Percentiles rank a stretch among this genome's conserved stretches.
These are phyloP conservation scores for Argopecten irradians DNA, from an alignment of 1,140 invertebrate species.

Conservation along the genomic window DNA sequence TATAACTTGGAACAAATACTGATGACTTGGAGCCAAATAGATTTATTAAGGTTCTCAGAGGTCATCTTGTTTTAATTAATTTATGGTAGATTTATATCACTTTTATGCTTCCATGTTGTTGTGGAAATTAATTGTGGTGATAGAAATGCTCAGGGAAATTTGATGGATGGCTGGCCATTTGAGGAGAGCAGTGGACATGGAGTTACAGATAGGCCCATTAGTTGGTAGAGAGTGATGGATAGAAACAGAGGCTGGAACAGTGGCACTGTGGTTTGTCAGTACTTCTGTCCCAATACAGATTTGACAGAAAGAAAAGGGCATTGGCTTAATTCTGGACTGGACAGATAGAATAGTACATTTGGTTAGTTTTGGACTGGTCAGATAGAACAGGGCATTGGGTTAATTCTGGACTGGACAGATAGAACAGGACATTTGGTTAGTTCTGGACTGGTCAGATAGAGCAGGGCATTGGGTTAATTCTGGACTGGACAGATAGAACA, in stretches of 20 bases:
- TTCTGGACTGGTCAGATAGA: too few species aligned
- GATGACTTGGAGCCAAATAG: neutral
- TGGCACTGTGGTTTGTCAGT: neutral
- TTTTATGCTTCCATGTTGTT: neutral
- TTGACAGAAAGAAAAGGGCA: neutral
- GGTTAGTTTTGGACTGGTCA: neutral
- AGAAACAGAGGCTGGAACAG: neutral
- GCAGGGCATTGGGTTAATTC: too few species aligned
- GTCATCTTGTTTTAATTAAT: neutral
- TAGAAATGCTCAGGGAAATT: neutral
- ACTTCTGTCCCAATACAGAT: neutral
- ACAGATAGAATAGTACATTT: too few species aligned
- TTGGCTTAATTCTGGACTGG: neutral
- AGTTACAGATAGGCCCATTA: constrained; percentile 2
- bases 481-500: neutral
- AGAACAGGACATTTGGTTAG: too few species aligned
- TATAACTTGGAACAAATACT: neutral
- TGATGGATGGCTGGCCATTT: neutral
- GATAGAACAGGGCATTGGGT: too few species aligned
- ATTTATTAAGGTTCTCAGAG: neutral
- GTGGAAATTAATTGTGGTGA: neutral
- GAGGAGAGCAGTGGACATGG: neutral
- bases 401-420: too few species aligned
- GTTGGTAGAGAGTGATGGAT: neutral
- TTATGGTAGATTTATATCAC: constrained; percentile 2